A percentile compares a stretch with the other conserved stretches of the same genome.
phyloP scores from a whole-genome alignment of 2,797 vertebrate species.

The Gorsachius magnificus region DNA sequence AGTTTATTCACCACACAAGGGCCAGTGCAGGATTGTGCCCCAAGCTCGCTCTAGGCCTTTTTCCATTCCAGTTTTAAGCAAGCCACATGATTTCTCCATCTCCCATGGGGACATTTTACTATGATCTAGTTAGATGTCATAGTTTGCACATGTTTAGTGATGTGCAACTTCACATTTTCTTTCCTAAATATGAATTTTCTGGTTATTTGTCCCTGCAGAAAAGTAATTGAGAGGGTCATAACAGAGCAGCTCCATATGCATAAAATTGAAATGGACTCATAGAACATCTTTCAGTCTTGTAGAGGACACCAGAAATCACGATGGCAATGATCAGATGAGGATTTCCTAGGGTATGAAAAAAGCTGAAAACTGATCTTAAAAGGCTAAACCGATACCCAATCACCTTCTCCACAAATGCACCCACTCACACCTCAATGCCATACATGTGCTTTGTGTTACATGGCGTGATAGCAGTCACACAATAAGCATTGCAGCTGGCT shows the following conservation, averaged over 20 bases:
- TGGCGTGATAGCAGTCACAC: background rate
- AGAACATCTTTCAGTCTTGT: background rate
- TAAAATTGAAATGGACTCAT: background rate
- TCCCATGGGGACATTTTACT: conserved; percentile 36
- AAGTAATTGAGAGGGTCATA: conserved; percentile 9
- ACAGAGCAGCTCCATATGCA: background rate
- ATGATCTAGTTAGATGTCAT: conserved; percentile 57
- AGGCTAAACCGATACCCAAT: background rate
- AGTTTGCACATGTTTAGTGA: conserved; percentile 45
- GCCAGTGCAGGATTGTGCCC: conserved; percentile 32
- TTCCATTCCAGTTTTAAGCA: conserved; percentile 62
- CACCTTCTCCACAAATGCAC: background rate
- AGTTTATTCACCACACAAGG: conserved; percentile 29
- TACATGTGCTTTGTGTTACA: background rate
- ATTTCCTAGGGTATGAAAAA: background rate
- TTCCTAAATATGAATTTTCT: background rate
- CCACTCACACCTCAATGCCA: background rate
- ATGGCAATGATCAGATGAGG: background rate
- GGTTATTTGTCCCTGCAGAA: conserved; percentile 7
- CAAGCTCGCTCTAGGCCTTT: conserved; percentile 39
- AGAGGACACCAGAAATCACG: background rate
- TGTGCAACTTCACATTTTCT: conserved; percentile 29
- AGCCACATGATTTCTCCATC: conserved; percentile 46
- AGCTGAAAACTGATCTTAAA: background rate
- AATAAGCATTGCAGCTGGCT: background rate